Conservation (phyloP, 2,797 vertebrate species). For the Hyperoplus immaculatus region DNA sequence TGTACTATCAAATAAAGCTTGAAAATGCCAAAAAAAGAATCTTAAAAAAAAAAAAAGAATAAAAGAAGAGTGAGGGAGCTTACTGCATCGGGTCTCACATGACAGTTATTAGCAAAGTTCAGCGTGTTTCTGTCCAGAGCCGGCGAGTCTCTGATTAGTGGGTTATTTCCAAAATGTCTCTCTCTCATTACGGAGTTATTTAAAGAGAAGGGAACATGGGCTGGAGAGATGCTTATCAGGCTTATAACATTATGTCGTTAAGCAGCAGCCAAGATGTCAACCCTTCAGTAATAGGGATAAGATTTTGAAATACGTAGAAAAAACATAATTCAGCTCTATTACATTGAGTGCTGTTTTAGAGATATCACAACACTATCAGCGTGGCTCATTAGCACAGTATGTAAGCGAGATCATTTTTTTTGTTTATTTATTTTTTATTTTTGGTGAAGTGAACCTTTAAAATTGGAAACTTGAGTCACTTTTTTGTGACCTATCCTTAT, state of each 20-base stretch:
- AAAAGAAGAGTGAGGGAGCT: too few species aligned
- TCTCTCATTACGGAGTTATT: conserved; percentile 20
- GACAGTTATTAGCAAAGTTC: conserved; percentile 40
- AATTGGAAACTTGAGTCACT: background rate
- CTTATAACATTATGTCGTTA: background rate
- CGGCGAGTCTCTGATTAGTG: background rate
- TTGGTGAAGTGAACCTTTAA: background rate
- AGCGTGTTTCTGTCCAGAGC: conserved; percentile 4
- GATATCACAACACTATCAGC: background rate
- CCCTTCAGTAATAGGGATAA: background rate
- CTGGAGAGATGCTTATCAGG: background rate
- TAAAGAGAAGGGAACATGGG: conserved; percentile 20
- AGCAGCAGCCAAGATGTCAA: background rate
- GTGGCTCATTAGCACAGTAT: background rate
- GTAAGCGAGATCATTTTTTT: background rate
- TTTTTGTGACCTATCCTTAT: too few species aligned
- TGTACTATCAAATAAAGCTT: too few species aligned
- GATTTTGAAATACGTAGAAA: background rate
- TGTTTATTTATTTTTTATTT: background rate
- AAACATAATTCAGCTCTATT: background rate
- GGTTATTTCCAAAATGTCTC: conserved; percentile 35
- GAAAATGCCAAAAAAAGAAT: too few species aligned
- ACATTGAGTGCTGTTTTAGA: background rate
- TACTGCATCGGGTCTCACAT: conserved; percentile 33
- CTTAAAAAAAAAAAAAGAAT: too few species aligned